A percentile compares a stretch with the other conserved stretches of the same genome.
Conservation (phyloP, 2,888 invertebrate species). For the Drosophila pseudotakahashii region DNA sequence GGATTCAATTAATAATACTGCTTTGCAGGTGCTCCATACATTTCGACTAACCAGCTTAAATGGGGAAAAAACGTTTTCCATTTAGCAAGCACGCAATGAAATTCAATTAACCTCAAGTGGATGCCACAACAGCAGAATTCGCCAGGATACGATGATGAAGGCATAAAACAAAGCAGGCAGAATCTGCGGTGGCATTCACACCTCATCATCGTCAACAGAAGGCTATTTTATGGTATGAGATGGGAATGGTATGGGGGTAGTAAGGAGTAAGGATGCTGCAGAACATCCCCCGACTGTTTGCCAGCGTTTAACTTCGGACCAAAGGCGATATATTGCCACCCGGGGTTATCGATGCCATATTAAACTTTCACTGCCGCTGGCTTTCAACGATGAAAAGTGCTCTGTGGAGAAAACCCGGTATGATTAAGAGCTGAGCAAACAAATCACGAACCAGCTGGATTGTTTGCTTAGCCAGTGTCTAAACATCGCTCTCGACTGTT, state of each 20-base stretch:
- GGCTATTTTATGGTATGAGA: conserved; percentile 21
- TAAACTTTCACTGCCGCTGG: conserved; percentile 44
- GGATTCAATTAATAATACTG: conserved; percentile 78
- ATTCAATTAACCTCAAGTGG: conserved; percentile 84
- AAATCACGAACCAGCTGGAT: conserved; percentile 59
- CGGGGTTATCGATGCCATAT: conserved; percentile 54
- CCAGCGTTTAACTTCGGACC: conserved; percentile 49
- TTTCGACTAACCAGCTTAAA: conserved; percentile 67
- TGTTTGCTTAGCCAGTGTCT: conserved; percentile 76
- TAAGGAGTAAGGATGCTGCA: not conserved
- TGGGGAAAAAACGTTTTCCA: conserved; percentile 65
- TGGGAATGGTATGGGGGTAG: too few relatives aligned
- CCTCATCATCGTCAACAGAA: conserved; percentile 69
- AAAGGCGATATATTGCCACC: conserved; percentile 24
- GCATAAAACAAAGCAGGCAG: conserved; percentile 65
- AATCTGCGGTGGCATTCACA: conserved; percentile 76
- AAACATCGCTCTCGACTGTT: conserved; percentile 70
- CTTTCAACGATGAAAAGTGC: conserved; percentile 56
- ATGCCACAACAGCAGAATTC: conserved; percentile 53
- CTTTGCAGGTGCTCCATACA: conserved; percentile 46
- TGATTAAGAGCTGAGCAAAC: conserved; percentile 78
- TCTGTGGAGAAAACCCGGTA: conserved; percentile 44
- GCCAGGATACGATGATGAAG: conserved; percentile 45
- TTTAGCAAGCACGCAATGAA: conserved; percentile 68
- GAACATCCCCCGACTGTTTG: conserved; percentile 49